Evolutionary conservation across 2,888 invertebrate genomes (phyloP), one percentile per base, ranked within the genome.

Genomic region (Ectemnius continuus): DNA sequence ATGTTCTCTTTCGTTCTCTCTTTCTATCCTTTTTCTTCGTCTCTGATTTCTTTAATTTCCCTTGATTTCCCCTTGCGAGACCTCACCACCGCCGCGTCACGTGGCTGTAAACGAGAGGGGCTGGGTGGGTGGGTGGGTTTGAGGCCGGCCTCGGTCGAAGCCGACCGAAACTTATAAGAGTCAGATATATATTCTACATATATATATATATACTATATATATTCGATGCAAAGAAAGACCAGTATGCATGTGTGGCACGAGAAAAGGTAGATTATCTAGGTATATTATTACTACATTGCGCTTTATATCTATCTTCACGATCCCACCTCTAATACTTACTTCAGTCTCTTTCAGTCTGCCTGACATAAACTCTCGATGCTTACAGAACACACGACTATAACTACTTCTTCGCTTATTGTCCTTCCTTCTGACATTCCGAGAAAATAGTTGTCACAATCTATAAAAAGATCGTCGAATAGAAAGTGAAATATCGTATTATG

Each of bases 181-280:
- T 36, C 1, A 11, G 36, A 36, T 36, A 36, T 36, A 36, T 36
- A 36, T 36, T 23, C 23, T 23, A 23, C 23, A 23, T 3, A 20
- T 2, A 23, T 23, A 23, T 23, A 23, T 23, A 23, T 23, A 23
- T 23, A 23, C 23, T 2, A 23, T 23, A 23, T 23, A 23, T 23
- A 23, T 23, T 23, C 23, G 23, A 23, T 23, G 23, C 23, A 23
- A 70, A 78, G 73, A 76, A 70, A 71, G 72, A 84, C 64, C 71
- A 70, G 67, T 80, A 85, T 85, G 84, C 84, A 86, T 85, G 87
- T 81, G 84, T 85, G 85, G 86, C 87, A 86, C 87, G 86, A 84
- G 83, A 82, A 83, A 84, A 85, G 83, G 84, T 87, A 86, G 85
- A 86, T 84, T 84, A 85, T 75, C 59, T 80, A 83, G 79, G 75